A percentile compares a stretch with the other conserved stretches of the same genome.
phyloP scores from a whole-genome alignment of 2,888 invertebrate species.

The Microplitis manilae region DNA sequence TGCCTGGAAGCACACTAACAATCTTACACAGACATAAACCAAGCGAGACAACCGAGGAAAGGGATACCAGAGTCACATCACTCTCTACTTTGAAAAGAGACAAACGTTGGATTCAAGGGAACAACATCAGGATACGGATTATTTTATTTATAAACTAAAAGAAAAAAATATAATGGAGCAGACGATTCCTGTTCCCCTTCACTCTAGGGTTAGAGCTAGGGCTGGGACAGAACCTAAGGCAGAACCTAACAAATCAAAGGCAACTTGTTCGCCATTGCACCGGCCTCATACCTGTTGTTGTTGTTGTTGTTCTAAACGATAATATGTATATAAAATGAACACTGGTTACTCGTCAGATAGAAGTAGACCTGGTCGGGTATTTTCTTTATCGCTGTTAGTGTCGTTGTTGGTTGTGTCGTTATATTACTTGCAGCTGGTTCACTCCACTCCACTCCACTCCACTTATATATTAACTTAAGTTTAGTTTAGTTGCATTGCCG shows the following conservation, averaged over 20 bases:
- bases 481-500: not conserved
- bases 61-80: not conserved
- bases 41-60: slow-evolving; percentile 23
- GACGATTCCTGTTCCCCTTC: too few relatives aligned
- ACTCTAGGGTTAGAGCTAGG: too few relatives aligned
- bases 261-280: not conserved
- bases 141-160: too few relatives aligned
- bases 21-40: slow-evolving; percentile 6
- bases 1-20: not conserved
- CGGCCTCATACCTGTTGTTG: not conserved
- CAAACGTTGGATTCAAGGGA: not conserved
- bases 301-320: too few relatives aligned
- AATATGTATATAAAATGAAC: not conserved
- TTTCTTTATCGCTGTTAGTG: not conserved
- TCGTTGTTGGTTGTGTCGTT: not conserved
- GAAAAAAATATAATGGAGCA: too few relatives aligned
- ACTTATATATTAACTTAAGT: not conserved
- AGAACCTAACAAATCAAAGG: too few relatives aligned
- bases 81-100: not conserved
- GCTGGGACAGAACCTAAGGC: too few relatives aligned
- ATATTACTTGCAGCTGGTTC: not conserved
- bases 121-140: not conserved
- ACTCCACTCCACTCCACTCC: not conserved
- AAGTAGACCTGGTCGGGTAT: not conserved
- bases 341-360: not conserved